Evolutionary conservation across 2,888 invertebrate genomes (phyloP).

Genomic region (Acheta domesticus): DNA sequence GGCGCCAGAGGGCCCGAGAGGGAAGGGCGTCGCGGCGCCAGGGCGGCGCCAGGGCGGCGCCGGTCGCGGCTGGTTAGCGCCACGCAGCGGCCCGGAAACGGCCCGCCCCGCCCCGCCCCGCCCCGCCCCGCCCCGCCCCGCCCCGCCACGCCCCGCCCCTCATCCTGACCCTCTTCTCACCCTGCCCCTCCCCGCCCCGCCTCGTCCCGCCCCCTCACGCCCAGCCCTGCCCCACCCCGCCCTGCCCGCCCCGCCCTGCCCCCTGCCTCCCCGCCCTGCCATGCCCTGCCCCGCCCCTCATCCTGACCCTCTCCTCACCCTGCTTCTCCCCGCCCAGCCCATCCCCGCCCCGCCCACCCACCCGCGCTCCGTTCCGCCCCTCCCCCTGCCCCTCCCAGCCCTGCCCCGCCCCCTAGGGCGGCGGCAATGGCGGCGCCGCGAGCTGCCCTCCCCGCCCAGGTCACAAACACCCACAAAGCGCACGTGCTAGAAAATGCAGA

Average conservation of each 20-base stretch:
- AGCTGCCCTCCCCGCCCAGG: too few species aligned
- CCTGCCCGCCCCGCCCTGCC: neutral
- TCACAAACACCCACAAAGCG: too few species aligned
- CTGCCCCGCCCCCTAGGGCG: too few species aligned
- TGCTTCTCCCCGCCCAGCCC: neutral
- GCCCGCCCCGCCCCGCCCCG: neutral
- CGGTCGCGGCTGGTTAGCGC: neutral
- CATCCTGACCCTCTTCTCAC: neutral
- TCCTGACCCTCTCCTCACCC: neutral
- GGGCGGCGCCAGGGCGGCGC: neutral
- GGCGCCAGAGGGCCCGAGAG: neutral
- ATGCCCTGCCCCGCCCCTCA: neutral
- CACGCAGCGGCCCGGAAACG: slow-evolving; percentile 6
- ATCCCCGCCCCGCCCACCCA: neutral
- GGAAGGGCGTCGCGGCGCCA: neutral
- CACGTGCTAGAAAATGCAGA: too few species aligned
- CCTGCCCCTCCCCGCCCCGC: too few species aligned
- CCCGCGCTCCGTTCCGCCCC: neutral
- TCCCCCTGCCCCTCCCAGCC: too few species aligned
- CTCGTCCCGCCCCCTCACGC: neutral
- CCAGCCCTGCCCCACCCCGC: neutral
- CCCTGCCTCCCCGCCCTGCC: neutral
- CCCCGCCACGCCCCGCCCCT: neutral
- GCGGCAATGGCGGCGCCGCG: too few species aligned
- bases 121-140: neutral